phyloP scores from a whole-genome alignment of 2,797 vertebrate species.

The Thamnophis elegans region DNA sequence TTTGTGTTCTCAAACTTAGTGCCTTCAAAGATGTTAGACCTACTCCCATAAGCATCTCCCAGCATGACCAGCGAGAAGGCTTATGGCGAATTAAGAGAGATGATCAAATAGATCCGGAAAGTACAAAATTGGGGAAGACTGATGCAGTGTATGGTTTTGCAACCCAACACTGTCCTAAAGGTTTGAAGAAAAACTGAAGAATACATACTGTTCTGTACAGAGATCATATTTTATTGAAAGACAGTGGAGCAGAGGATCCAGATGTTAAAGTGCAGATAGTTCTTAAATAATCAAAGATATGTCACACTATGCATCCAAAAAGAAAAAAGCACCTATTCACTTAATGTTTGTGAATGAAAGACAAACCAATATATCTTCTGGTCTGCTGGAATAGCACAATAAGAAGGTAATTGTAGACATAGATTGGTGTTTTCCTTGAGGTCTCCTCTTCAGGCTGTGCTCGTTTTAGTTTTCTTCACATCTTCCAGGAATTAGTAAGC shows the following conservation, averaged over 20 bases:
- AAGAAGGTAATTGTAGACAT: background rate
- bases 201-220: slow-evolving; percentile 20
- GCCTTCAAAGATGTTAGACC: background rate
- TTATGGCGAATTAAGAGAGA: background rate
- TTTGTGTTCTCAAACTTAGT: background rate
- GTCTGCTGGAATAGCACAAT: slow-evolving; percentile 5
- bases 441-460: background rate
- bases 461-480: background rate
- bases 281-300: slow-evolving; percentile 39
- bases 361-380: slow-evolving; percentile 1
- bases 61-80: background rate
- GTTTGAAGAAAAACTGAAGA: background rate
- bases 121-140: background rate
- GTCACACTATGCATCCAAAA: slow-evolving; percentile 17
- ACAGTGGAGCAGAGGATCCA: slow-evolving; percentile 23
- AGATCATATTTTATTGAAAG: slow-evolving; percentile 44
- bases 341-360: background rate
- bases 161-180: background rate
- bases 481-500: background rate
- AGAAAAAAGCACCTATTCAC: slow-evolving; percentile 19
- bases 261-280: slow-evolving; percentile 51
- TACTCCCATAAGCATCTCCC: background rate
- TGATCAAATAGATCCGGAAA: background rate
- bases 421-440: background rate
- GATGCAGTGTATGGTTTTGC: background rate